Evolutionary conservation across 2,113 vertebrate species (phyloP), one percentile per base, ranked within the genome.

Genomic region (Cebus imitator): DNA sequence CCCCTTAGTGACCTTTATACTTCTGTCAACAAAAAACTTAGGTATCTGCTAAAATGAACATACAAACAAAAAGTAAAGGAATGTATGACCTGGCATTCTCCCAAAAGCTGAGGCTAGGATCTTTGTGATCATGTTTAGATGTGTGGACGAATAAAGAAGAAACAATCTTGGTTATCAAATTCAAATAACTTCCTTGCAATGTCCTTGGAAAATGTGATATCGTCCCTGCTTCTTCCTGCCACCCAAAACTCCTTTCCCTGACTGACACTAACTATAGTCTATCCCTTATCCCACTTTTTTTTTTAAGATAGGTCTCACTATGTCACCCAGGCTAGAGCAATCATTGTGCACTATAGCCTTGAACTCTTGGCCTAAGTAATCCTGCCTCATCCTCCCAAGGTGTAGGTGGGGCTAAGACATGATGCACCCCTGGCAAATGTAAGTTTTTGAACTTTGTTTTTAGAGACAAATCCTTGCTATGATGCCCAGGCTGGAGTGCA

Each of bases 1-100:
- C 52, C 68, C 80, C 55, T 73, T 82, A 96, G 92, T 86, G 78
- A 82, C 18, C n/a, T 96, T 95, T 91, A 58, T 61, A 92, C 14
- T 86, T 91, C 48, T 86, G 57, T 87, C 64, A 87, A 94, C 12
- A 79, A 91, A 43, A 88, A 93, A 73, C 48, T 27, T 48, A 91
- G 48, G 52, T 55, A 61, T 68, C 32, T 83, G 37, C 61, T 89
- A 50, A 94, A 91, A 85, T 21, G 84, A 91, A 93, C 14, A 81
- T 8, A 87, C 18, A 93, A 66, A 94, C 3, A 93, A 94, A 95
- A 35, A 94, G 92, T 57, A 73, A 87, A 79, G 81, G 35, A 78
- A 66, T 14, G 9, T 32, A 78, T 76, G 40, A 92, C 76, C 43
- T 92, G n/a, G 16, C 72, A 37, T 61, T 91, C 43, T 93, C 64